Base-by-base conservation (phyloP, 2,113 vertebrate genomes). In the Saccopteryx bilineata region DNA sequence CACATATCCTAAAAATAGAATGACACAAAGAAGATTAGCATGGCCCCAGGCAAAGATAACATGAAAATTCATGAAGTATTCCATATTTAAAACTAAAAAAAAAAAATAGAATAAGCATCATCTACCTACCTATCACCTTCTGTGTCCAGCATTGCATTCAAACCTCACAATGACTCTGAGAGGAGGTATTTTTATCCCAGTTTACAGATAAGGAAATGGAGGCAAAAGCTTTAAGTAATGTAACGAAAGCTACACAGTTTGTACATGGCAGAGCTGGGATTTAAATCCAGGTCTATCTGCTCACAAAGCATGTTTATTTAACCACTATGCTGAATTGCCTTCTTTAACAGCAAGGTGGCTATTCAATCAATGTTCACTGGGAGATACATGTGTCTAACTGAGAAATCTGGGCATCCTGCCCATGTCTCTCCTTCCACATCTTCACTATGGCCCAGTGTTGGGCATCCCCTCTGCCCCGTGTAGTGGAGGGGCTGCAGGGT, bases 171-270 rank as follows among this genome's bases (percentile, higher is more conserved):
- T 79, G 78, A 75, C 46, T 46, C 84, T 61, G 33, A 52, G 6
- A 72, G 13, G 23, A 87, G 58, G 5, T 26, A 28, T 89, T 75
- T 61, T 72, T 66, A 76, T 87, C 11, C 50, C 58, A 33, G 84
- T 95, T 80, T 60, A 88, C 28, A 96, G 33, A 78, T 91, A 13
- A 88, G 24, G 26, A 95, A 92, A 82, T 58, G 17, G 31, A 87
- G 72, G 21, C 24, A 75, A 13, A 81, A 87, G 71, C 6, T 79
- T 80, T 60, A 80, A 71, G 60, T 46, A 71, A 81, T 24, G 52
- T 91, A 81, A 95, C 13, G 14, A 48, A 86, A 76, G n/a, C 54
- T 46, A 86, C 61, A n/a, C 31, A 60, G 52, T n/a, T 83, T 78
- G 19, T 65, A 85, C 85, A 85, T 82, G 83, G 54, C 31, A 82